phyloP scores from a whole-genome alignment of 2,888 invertebrate species.

The Synanthedon tipuliformis region DNA sequence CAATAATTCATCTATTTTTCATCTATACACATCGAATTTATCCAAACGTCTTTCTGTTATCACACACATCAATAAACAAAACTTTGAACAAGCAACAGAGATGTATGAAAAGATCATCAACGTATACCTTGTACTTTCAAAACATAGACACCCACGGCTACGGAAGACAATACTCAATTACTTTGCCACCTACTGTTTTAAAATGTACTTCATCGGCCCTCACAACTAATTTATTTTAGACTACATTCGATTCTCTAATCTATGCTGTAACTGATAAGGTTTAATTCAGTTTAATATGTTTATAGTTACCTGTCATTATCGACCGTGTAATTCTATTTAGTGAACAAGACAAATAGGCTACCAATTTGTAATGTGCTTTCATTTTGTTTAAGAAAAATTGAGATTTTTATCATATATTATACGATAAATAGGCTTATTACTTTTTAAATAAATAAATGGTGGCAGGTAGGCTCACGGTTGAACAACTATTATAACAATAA shows the following conservation, averaged over 20 bases:
- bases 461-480: too few relatives aligned
- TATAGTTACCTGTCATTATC: neutral
- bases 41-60: slow-evolving; percentile 24
- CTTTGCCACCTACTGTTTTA: slow-evolving; percentile 42
- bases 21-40: slow-evolving; percentile 6
- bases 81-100: slow-evolving; percentile 15
- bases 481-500: too few relatives aligned
- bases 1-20: too few relatives aligned
- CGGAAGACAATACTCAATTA: slow-evolving; percentile 56
- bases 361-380: neutral
- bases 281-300: neutral
- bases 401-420: neutral
- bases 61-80: slow-evolving; percentile 28
- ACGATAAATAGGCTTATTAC: too few relatives aligned
- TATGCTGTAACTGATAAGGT: neutral
- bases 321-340: neutral
- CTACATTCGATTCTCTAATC: neutral
- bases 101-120: slow-evolving; percentile 28
- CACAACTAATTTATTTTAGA: neutral
- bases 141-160: slow-evolving; percentile 31
- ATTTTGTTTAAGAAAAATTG: neutral
- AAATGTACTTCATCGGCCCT: neutral
- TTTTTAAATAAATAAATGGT: too few relatives aligned
- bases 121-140: slow-evolving; percentile 9
- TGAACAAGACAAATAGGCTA: neutral